These are phyloP conservation scores for Athalia cordata DNA, from an alignment of 2,888 invertebrate genomes.

Conservation along the genomic window DNA sequence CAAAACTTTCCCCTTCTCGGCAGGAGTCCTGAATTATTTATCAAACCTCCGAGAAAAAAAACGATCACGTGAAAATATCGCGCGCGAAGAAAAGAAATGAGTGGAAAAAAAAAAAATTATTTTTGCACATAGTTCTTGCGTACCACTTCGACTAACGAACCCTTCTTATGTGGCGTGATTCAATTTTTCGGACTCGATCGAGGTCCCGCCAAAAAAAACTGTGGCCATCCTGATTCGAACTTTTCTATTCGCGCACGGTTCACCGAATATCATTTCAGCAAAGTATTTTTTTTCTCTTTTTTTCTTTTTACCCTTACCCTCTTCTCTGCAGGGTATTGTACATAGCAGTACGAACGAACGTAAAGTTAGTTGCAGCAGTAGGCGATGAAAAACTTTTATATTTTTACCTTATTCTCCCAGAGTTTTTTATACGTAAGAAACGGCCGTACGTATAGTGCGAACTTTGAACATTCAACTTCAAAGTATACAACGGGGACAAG, in stretches of 20 bases:
- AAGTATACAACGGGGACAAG: no score
- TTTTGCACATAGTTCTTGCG: background rate
- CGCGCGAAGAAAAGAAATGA: background rate
- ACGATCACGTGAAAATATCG: background rate
- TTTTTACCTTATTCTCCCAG: no score
- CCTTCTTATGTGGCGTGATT: background rate
- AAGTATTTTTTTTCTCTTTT: background rate
- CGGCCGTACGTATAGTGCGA: no score
- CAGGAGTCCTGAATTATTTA: background rate
- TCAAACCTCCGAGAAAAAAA: background rate
- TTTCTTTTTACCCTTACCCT: no score
- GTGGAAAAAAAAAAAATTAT: background rate
- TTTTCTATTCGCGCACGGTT: slow-evolving; percentile 5
- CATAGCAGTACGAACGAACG: no score
- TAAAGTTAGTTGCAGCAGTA: no score
- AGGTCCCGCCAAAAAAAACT: no score
- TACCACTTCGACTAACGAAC: background rate
- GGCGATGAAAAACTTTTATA: no score
- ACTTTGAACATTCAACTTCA: no score
- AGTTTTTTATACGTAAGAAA: no score
- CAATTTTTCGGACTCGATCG: background rate
- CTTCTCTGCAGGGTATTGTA: no score
- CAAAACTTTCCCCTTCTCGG: background rate
- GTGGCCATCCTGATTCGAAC: no score
- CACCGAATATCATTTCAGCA: slow-evolving; percentile 5